phyloP scores from a whole-genome alignment of 2,888 invertebrate genomes.

The Agriopis leucophaearia region DNA sequence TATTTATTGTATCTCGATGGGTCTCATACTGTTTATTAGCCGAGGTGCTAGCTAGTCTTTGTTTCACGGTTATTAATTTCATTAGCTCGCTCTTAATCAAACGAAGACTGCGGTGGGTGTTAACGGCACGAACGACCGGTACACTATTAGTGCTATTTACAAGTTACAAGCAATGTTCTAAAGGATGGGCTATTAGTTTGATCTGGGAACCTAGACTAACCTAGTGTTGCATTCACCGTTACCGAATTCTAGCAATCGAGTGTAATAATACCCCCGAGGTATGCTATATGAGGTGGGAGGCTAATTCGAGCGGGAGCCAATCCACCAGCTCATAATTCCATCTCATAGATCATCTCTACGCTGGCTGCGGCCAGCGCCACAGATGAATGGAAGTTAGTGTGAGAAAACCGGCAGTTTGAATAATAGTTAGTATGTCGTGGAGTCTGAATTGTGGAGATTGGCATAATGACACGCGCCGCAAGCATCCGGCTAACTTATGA shows the following conservation, averaged over 20 bases:
- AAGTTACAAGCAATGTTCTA: slow-evolving; percentile 56
- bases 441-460: slow-evolving; percentile 77
- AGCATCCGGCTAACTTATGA: slow-evolving; percentile 78
- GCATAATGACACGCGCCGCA: slow-evolving; percentile 78
- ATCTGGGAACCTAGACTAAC: slow-evolving; percentile 35
- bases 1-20: too few relatives aligned
- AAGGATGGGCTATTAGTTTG: slow-evolving; percentile 43
- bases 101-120: slow-evolving; percentile 66
- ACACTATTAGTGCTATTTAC: slow-evolving; percentile 62
- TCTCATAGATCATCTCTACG: slow-evolving; percentile 74
- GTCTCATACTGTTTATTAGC: slow-evolving; percentile 24
- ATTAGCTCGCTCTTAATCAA: slow-evolving; percentile 83
- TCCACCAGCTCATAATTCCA: slow-evolving; percentile 70
- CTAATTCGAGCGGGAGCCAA: slow-evolving; percentile 68
- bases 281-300: slow-evolving; percentile 47
- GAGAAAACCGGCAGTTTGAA: slow-evolving; percentile 13
- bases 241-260: slow-evolving; percentile 47
- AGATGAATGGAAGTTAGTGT: slow-evolving; percentile 21
- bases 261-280: slow-evolving; percentile 38
- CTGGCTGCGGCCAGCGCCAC: slow-evolving; percentile 19
- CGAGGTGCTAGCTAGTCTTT: slow-evolving; percentile 56
- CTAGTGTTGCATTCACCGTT: slow-evolving; percentile 31
- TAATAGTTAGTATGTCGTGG: slow-evolving; percentile 37
- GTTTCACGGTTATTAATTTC: slow-evolving; percentile 82
- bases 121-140: slow-evolving; percentile 55